Base-by-base conservation (phyloP, 2,113 vertebrate genomes). In the Nematolebias whitei region DNA sequence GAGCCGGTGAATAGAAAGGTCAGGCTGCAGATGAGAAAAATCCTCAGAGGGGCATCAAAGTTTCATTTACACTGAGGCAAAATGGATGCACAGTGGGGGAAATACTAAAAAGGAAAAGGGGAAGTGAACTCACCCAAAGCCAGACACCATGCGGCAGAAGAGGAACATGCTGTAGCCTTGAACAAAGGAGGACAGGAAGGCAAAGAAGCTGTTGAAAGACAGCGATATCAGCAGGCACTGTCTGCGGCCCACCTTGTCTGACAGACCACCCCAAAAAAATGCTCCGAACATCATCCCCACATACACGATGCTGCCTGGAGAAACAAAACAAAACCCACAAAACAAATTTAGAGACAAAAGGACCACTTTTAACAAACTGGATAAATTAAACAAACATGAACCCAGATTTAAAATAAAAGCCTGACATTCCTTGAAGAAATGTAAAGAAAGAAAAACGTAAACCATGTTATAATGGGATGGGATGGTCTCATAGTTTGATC, bases 171-270 rank as follows among this genome's bases (percentile, higher is more conserved):
- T 94, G 90, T 99, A 99, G 63, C 96, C 97, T 87, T 99, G 96
- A 85, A 99, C 98, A 79, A 99, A 99, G 29, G 98, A 97, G 56
- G 96, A 99, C 62, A 99, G 96, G 94, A 99, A 99, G 93, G 97
- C 95, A 90, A 99, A 99, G 93, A 98, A 96, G 89, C 96, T 96
- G 70, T 98, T 98, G 92, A 99, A 88, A 49, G 96, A 98, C 96
- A 99, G 94, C 76, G 95, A 96, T 54, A 99, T 95, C 74, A 99
- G 94, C 79, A 99, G 95, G 74, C 94, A 95, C 87, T 98, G 96
- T 69, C 90, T 95, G 45, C 98, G 94, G 87, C 98, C 98, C 87
- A 95, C 85, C 63, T 96, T 97, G 92, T 99, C 98, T 12, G 96
- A 97, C 86, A 99, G 92, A 56, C 98, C 96, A 63, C 98, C 98